A percentile compares a stretch with the other conserved stretches of the same genome.
Conservation (phyloP, 2,888 invertebrate species). For the Drosophila pseudotakahashii region DNA sequence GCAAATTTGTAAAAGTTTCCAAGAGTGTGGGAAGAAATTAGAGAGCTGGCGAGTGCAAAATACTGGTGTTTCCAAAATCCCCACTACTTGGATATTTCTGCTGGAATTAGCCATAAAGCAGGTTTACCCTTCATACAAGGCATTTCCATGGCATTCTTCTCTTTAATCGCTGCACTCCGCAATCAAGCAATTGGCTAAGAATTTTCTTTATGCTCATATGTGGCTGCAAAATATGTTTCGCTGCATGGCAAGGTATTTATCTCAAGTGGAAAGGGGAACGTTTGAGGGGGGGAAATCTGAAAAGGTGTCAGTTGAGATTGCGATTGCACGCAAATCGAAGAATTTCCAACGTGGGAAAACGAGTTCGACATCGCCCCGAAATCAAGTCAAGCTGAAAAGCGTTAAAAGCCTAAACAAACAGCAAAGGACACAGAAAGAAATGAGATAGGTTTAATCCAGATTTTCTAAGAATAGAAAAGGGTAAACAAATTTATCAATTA, state of each 20-base stretch:
- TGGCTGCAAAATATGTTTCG: slow-evolving; percentile 13
- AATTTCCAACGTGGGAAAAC: slow-evolving; percentile 80
- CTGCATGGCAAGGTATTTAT: slow-evolving; percentile 21
- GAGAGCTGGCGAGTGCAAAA: slow-evolving; percentile 9
- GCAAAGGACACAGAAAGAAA: slow-evolving; percentile 25
- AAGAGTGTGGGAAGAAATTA: slow-evolving; percentile 34
- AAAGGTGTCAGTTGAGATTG: slow-evolving; percentile 73
- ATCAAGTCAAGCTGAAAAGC: slow-evolving; percentile 70
- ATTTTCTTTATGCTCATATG: slow-evolving; percentile 19
- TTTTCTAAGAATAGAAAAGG: neutral
- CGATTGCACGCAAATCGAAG: slow-evolving; percentile 78
- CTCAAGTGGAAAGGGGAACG: slow-evolving; percentile 29
- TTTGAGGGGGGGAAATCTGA: slow-evolving; percentile 18
- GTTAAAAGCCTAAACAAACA: slow-evolving; percentile 71
- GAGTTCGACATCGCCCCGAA: slow-evolving; percentile 68
- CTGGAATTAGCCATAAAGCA: neutral
- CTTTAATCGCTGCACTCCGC: slow-evolving; percentile 6
- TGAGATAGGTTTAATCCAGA: too few species aligned
- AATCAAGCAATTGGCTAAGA: slow-evolving; percentile 13
- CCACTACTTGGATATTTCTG: neutral
- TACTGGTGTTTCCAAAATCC: neutral
- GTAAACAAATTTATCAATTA: too few species aligned
- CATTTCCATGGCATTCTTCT: slow-evolving; percentile 7
- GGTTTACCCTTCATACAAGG: neutral
- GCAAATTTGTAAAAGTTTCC: slow-evolving; percentile 12